Base-by-base conservation (phyloP, 2,113 vertebrate species). In the Siniperca chuatsi region DNA sequence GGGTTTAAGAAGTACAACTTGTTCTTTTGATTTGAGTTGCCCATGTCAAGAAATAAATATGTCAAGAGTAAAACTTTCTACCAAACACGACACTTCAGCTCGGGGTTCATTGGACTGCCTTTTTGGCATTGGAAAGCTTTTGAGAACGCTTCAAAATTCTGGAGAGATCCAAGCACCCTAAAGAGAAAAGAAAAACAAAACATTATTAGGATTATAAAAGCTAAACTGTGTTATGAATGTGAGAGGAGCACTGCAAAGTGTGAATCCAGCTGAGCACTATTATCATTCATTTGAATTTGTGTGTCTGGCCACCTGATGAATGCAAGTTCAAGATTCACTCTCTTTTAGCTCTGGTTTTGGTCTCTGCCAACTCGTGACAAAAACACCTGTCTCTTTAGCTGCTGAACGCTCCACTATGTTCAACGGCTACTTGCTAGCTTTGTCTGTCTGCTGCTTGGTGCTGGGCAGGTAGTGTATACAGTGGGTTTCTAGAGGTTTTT, bases 101-200 rank as follows among this genome's bases (percentile, higher is more conserved):
- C 82, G 0, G 98, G 98, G 71, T 97, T 96, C 98, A 99, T 99
- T 37, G 83, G 88, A 6, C 95, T 96, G 81, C 97, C 98, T 79
- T 73, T 94, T 44, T 95, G 85, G 40, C 98, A 99, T 84, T 94
- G 96, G 93, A 99, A 99, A 0, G 96, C 97, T 74, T 98, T 96
- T 0, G 98, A 96, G 92, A 99, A 99, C 0, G 97, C 97, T 37
- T 96, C 97, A 0, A 99, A 97, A 92, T 99, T 99, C 94, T 99
- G 98, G 84, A 99, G 91, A 0, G 98, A 99, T 20, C 98, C 98
- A 70, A 98, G 95, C 57, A 99, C 98, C 95, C 98, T 99, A 50
- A 33, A 62, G 23, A 83, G 21, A 52, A 78, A 65, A 91, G 44
- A 78, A 42, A 90, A 58, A 88, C 80, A 85, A 42, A 55, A 50